Base-by-base conservation (phyloP, 1,140 invertebrate genomes). In the Pseudoatta argentina region DNA sequence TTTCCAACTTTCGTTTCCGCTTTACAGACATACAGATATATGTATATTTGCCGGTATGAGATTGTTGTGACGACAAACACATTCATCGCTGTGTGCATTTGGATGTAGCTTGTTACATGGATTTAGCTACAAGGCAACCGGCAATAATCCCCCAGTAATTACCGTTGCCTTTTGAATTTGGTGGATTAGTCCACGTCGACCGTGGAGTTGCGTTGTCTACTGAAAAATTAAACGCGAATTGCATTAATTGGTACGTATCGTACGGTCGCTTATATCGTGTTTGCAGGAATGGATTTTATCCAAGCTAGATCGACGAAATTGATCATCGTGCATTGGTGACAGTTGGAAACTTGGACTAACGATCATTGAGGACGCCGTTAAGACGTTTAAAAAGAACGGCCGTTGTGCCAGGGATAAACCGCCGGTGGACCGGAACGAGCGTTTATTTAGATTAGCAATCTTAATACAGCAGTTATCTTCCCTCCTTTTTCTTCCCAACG, bases 371-470 rank as follows among this genome's bases (percentile, higher is more conserved):
- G 66, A 87, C 24, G 77, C 86, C 77, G 61, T 91, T 91, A 91
- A 91, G 69, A 66, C 77, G 87, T 91, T 91, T 81, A 86, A 85
- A 88, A 55, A 71, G 72, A 75, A 63, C 77, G 75, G 69, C 55
- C 88, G 44, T 69, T 53, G 86, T 66, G 71, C 61, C 27, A 30
- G 64, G 44, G 51, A 83, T 85, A 81, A 91, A 91, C 83, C 89
- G 73, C 77, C 82, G 69, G 77, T 86, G 73, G 90, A 91, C 90
- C 89, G 90, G 88, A 91, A 91, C 86, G 88, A 86, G 72, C 90
- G 88, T 91, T 91, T 87, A 91, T 91, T 91, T 91, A 91, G 90
- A 91, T 91, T 91, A 89, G 86, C 67, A 88, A 91, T 91, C 90
- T 91, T 91, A 91, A 91, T 91, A 91, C 89, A 91, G 44, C 87